Percentiles rank a stretch among this genome's conserved stretches.
phyloP scores from a whole-genome alignment of 2,797 vertebrate genomes.

The Sebastes kiyomatsui region DNA sequence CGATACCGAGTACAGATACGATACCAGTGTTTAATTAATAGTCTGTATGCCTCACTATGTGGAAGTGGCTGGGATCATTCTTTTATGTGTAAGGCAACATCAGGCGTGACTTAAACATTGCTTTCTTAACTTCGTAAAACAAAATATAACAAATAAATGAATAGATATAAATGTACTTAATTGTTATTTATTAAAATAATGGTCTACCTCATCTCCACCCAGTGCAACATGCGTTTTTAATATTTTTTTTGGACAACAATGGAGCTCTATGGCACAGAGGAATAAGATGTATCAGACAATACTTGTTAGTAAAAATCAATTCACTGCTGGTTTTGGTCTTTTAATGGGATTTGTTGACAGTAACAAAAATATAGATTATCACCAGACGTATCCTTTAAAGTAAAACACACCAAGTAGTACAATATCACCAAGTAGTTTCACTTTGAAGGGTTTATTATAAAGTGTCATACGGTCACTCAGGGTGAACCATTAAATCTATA shows the following conservation, averaged over 20 bases:
- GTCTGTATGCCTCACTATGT: too few species aligned
- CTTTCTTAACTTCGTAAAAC: too few species aligned
- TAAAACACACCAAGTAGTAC: not conserved
- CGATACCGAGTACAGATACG: accelerated
- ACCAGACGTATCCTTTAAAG: not conserved
- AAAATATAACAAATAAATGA: too few species aligned
- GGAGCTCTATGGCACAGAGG: not conserved
- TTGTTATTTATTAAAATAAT: too few species aligned
- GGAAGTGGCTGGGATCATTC: too few species aligned
- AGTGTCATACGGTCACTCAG: conserved; percentile 7
- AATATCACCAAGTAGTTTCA: not conserved
- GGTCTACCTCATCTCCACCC: too few species aligned
- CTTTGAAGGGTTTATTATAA: not conserved
- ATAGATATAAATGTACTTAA: too few species aligned
- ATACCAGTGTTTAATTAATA: too few species aligned
- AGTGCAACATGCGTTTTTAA: not conserved
- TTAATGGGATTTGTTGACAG: not conserved
- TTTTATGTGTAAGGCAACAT: too few species aligned
- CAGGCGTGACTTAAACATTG: too few species aligned
- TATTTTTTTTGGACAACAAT: not conserved
- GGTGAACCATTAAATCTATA: not conserved
- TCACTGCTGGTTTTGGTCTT: not conserved
- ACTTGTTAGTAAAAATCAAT: too few species aligned
- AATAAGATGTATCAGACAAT: not conserved
- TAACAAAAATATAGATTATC: not conserved